A percentile compares a stretch with the other conserved stretches of the same genome.
Evolutionary conservation across 2,113 vertebrate genomes (phyloP).

Genomic region (Trematomus loennbergii): DNA sequence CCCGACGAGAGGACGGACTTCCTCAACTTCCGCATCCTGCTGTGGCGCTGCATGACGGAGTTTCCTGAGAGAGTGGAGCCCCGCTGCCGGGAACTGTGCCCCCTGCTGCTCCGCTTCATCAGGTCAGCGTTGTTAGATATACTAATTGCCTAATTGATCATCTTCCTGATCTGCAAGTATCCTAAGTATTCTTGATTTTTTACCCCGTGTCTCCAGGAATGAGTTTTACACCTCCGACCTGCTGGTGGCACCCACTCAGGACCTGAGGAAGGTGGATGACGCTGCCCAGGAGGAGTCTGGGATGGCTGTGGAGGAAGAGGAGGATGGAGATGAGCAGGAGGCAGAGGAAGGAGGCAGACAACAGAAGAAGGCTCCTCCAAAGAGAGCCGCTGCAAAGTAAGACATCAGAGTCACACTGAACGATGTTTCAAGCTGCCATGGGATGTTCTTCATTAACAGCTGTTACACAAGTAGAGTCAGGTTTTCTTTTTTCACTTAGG

Average conservation of each 20-base stretch:
- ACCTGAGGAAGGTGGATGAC: slow-evolving; percentile 82
- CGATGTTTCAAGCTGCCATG: background rate
- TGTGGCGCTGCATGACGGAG: slow-evolving; percentile 92
- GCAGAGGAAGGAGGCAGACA: slow-evolving; percentile 52
- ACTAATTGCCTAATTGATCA: background rate
- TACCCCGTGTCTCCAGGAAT: slow-evolving; percentile 82
- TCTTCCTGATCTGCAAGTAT: background rate
- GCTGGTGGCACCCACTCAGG: slow-evolving; percentile 91
- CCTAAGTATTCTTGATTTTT: background rate
- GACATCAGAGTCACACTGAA: slow-evolving; percentile 37
- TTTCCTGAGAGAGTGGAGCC: slow-evolving; percentile 94
- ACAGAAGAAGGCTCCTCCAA: slow-evolving; percentile 85
- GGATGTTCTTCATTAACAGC: too few relatives aligned
- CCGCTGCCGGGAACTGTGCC: slow-evolving; percentile 92
- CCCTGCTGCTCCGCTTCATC: slow-evolving; percentile 94
- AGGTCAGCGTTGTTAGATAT: slow-evolving; percentile 76
- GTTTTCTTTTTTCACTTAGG: too few relatives aligned
- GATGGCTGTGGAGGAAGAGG: slow-evolving; percentile 69
- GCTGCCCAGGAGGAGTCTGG: slow-evolving; percentile 56
- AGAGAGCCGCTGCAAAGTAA: slow-evolving; percentile 93
- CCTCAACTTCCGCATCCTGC: slow-evolving; percentile 91
- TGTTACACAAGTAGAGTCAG: background rate
- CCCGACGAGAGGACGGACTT: slow-evolving; percentile 89
- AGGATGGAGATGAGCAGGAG: slow-evolving; percentile 72
- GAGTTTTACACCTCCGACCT: slow-evolving; percentile 94